Evolutionary conservation across 2,888 invertebrate genomes (phyloP), one percentile per base, ranked within the genome.

Genomic region (Ramazzottius varieornatus): DNA sequence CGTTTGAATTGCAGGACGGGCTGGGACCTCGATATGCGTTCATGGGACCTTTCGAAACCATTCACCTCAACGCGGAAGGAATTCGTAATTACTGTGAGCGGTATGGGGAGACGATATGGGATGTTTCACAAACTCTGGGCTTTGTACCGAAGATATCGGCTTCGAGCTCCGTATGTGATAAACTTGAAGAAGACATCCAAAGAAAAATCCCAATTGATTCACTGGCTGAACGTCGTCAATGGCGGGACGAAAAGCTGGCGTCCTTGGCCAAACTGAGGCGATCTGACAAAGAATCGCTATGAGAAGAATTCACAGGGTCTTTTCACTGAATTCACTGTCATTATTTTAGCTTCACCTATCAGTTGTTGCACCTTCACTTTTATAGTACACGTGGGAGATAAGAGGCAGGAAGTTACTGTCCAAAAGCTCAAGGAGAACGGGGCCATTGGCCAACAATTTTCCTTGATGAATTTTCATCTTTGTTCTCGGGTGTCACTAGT

Each of bases 21-120:
- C 81, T 96, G 46, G 94, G 93, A 16, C 86, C 88, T 82, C 82
- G 94, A 64, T 96, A 94, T 74, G 93, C 93, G 4, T 94, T 94
- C 78, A 81, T 93, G 67, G 96, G 96, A 1, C 86, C 91, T 0
- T 78, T 93, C 68, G 92, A 93, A 79, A 90, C 91, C 0, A 87
- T 88, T 0, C 92, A 92, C 77, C 80, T 94, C 67, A 96, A 96
- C 75, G 92, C 93, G 16, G 87, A 89, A 77, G 91, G 91, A 78
- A 24, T 54, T 8, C 4, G 20, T 29, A 54, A 82, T 69, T 84
- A 84, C 70, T 81, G 82, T 68, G 80, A 82, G 46, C 74, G 80
- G 1, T 84, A 84, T 70, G 76, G 78, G 1, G 78, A 82, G 64
- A 81, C 81, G 0, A 83, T 84, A 65, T 77, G 80, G 70, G 76